phyloP scores from a whole-genome alignment of 2,888 invertebrate genomes.

The Chouioia cunea region DNA sequence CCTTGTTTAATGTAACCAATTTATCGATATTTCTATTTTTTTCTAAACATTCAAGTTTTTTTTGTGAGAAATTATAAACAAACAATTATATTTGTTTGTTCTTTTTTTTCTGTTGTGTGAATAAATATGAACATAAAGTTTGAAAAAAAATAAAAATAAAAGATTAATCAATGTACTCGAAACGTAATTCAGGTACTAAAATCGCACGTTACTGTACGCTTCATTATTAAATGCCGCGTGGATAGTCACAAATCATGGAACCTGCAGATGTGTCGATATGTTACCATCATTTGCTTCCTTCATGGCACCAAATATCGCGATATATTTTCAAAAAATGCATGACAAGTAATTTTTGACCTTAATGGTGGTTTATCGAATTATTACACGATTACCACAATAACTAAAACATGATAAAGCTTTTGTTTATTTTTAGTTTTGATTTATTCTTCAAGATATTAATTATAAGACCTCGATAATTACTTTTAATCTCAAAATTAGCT shows the following conservation, averaged over 20 bases:
- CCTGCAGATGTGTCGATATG: conserved; percentile 35
- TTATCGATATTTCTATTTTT: conserved; percentile 17
- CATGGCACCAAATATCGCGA: conserved; percentile 27
- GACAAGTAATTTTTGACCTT: conserved; percentile 31
- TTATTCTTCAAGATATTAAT: too few relatives aligned
- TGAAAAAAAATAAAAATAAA: too few relatives aligned
- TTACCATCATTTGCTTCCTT: conserved; percentile 42
- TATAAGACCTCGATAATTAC: too few relatives aligned
- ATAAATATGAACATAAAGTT: too few relatives aligned
- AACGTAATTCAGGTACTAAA: conserved; percentile 34
- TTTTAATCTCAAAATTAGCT: too few relatives aligned
- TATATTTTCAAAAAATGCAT: conserved; percentile 17
- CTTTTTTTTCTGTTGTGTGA: too few relatives aligned
- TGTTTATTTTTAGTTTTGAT: too few relatives aligned
- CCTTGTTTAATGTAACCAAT: conserved; percentile 3
- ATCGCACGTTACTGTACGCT: conserved; percentile 19
- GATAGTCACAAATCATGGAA: conserved; percentile 19
- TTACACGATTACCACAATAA: conserved; percentile 35
- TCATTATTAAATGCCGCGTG: conserved; percentile 38
- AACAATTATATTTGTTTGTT: too few relatives aligned
- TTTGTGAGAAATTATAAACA: neutral
- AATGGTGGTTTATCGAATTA: conserved; percentile 45
- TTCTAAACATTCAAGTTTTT: conserved; percentile 14
- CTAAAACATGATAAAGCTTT: too few relatives aligned
- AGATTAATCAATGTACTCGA: conserved; percentile 12